phyloP scores from a whole-genome alignment of 1,140 invertebrate species.

The Eumaeus atala region DNA sequence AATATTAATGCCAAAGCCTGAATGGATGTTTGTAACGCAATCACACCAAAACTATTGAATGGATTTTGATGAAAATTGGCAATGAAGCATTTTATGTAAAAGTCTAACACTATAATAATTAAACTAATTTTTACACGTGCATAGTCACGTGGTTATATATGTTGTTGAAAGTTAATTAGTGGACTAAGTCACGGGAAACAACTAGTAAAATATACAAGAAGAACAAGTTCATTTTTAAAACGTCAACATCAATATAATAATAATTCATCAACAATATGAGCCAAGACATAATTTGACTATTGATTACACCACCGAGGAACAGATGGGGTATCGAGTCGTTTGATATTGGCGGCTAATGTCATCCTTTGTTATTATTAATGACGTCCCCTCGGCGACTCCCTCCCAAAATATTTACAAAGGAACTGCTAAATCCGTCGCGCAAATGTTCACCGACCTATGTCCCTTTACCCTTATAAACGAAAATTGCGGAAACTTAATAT shows the following conservation, averaged over 20 bases:
- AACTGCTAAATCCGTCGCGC: constrained; percentile 41
- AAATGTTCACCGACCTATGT: constrained; percentile 44
- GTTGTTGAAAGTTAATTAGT: no score
- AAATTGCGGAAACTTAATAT: constrained; percentile 72
- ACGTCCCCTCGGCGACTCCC: constrained; percentile 48
- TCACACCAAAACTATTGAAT: no score
- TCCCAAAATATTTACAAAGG: constrained; percentile 64
- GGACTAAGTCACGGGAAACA: no score
- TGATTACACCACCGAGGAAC: constrained; percentile 26
- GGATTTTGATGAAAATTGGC: no score
- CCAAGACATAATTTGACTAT: constrained; percentile 10
- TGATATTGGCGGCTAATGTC: constrained; percentile 48
- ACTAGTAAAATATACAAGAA: no score
- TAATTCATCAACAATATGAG: not conserved
- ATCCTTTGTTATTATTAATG: constrained; percentile 63
- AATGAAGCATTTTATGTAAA: no score
- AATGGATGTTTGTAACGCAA: no score
- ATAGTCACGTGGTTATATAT: no score
- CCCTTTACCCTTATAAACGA: constrained; percentile 56
- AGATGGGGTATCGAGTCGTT: constrained; percentile 47
- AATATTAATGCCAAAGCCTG: no score
- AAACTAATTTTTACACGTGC: no score
- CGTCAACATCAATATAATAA: not conserved
- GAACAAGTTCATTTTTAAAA: not conserved
- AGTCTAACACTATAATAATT: no score